Evolutionary conservation across 2,888 invertebrate species (phyloP).

Genomic region (Apamea monoglypha): DNA sequence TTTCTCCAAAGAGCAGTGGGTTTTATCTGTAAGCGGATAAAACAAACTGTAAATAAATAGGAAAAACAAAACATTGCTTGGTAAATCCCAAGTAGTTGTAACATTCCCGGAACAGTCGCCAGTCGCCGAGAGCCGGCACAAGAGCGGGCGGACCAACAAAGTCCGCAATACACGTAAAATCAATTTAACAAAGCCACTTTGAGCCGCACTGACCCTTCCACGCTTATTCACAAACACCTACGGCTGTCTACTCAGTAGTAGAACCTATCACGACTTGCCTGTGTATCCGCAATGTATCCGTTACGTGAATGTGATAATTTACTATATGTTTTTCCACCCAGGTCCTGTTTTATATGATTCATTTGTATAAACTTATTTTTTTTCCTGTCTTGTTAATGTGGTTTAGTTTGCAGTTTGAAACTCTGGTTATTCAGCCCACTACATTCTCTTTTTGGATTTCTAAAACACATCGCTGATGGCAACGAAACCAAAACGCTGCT

Average conservation of each 20-base stretch:
- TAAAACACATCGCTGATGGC: background rate
- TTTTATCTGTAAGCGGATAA: slow-evolving; percentile 52
- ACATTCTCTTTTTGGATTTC: background rate
- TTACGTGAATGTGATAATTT: slow-evolving; percentile 2
- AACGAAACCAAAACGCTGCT: background rate
- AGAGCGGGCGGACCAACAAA: slow-evolving; percentile 75
- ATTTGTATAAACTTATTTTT: background rate
- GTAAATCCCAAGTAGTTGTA: slow-evolving; percentile 79
- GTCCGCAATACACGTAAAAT: slow-evolving; percentile 89
- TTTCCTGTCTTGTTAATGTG: background rate
- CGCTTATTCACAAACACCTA: slow-evolving; percentile 78
- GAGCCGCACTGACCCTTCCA: slow-evolving; percentile 83
- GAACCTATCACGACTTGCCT: slow-evolving; percentile 26
- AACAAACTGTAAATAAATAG: slow-evolving; percentile 59
- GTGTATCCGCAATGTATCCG: background rate
- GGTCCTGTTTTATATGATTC: background rate
- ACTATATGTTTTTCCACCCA: background rate
- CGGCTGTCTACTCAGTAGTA: slow-evolving; percentile 49
- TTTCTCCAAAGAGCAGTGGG: slow-evolving; percentile 15
- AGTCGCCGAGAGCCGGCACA: slow-evolving; percentile 72
- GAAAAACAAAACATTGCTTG: slow-evolving; percentile 73
- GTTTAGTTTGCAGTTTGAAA: background rate
- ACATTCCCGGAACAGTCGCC: slow-evolving; percentile 64
- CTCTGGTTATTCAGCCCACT: background rate
- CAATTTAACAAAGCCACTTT: slow-evolving; percentile 88